Evolutionary conservation across 2,797 vertebrate genomes (phyloP), one percentile per base, ranked within the genome.

Genomic region (Megalops cyprinoides): DNA sequence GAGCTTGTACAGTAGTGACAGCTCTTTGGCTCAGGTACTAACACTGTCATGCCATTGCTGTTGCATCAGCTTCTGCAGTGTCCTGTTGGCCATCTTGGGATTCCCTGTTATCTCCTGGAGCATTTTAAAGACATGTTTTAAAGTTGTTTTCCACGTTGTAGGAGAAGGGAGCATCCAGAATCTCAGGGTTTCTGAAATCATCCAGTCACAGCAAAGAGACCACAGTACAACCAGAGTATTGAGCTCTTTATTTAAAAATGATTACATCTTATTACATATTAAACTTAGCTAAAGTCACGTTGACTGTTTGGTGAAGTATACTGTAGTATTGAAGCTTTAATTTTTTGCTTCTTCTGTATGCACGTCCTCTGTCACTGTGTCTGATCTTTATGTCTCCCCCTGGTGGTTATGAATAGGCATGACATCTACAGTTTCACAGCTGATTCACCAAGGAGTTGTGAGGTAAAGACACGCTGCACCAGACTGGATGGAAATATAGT

Each of bases 401-500:
- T 84, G 42, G 0, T 82, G 77, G 78, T 60, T 5, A 62, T 1
- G 2, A 74, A 25, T 53, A 79, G 51, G n/a, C 12, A 94, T 81
- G 96, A 98, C 85, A 49, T 97, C 85, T 99, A 96, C 92, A 91
- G 91, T 85, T 99, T 99, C 81, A 90, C 82, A 79, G 74, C 88
- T 82, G 94, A 96, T 74, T 88, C 92, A 85, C 87, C 94, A 80
- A 88, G 93, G 88, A 93, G 88, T 67, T 87, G 91, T 87, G 88
- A 86, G 88, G 97, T 98, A 96, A 92, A 93, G 90, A 39, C n/a
- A 77, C 83, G 53, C 2, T 60, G 15, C 71, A 28, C 5, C n/a
- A n/a, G 1, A 60, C 7, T n/a, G n/a, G 15, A 51, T 51, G 5
- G n/a, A 55, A 2, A 55, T 55, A 53, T 18, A 12, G 49, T 53